phyloP scores from a whole-genome alignment of 2,113 vertebrate genomes.

The Silurus meridionalis region DNA sequence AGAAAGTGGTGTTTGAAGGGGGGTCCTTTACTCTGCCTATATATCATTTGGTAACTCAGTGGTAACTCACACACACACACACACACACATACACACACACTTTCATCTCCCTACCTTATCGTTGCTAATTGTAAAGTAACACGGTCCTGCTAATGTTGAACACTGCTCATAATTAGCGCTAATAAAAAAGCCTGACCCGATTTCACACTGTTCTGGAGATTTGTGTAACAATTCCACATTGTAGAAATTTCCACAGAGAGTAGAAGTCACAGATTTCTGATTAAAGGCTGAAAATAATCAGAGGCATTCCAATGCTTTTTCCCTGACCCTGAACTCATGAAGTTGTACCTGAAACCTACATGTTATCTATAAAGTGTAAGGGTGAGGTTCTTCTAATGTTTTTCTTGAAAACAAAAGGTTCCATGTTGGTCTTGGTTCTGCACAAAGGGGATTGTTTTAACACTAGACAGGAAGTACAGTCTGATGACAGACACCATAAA shows the following conservation, averaged over 20 bases:
- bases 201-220: background rate
- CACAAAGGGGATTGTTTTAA: background rate
- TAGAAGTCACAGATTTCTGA: conserved; percentile 4
- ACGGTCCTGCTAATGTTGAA: background rate
- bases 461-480: background rate
- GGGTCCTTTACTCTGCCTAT: no score
- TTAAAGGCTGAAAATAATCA: background rate
- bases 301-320: background rate
- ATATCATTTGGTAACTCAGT: no score
- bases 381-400: background rate
- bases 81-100: background rate
- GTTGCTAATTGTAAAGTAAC: background rate
- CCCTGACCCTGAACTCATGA: background rate
- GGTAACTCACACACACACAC: background rate
- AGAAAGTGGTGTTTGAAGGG: no score
- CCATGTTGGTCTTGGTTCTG: background rate
- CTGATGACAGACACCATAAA: no score
- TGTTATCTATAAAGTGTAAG: background rate
- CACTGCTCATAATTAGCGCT: background rate
- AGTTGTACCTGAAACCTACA: background rate
- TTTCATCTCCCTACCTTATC: background rate
- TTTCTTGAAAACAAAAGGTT: background rate
- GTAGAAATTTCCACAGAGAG: conserved; percentile 6
- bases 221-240: background rate
- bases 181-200: background rate